These are phyloP conservation scores for Xestobium rufovillosum DNA, from an alignment of 2,888 invertebrate genomes.

Conservation along the genomic window DNA sequence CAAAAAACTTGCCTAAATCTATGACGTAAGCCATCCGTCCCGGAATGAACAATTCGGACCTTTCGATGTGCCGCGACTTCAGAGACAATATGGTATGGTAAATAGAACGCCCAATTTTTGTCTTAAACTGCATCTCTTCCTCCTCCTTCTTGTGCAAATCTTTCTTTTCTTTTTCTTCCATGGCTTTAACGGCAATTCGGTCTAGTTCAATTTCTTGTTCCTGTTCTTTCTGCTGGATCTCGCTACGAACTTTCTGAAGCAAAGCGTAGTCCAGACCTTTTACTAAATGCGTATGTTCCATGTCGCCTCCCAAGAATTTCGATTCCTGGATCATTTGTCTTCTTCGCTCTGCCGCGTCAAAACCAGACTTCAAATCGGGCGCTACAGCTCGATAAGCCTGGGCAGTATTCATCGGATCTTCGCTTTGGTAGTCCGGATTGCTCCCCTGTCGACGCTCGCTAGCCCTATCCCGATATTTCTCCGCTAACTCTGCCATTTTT, in stretches of 20 bases:
- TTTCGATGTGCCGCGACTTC: conserved; percentile 65
- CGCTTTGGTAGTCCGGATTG: conserved; percentile 70
- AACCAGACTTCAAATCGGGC: conserved; percentile 88
- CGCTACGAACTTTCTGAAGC: conserved; percentile 88
- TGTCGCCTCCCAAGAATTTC: conserved; percentile 99
- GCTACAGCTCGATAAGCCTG: conserved; percentile 77
- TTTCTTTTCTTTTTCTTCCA: conserved; percentile 44
- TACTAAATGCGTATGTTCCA: conserved; percentile 99
- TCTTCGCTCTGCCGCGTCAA: conserved; percentile 90
- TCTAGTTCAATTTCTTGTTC: conserved; percentile 81
- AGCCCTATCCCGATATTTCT: conserved; percentile 88
- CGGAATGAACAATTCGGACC: conserved; percentile 88
- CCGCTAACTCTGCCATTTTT: conserved; percentile 86
- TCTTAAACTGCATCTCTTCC: conserved; percentile 76
- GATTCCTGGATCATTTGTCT: conserved; percentile 96
- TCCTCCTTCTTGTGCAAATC: conserved; percentile 49
- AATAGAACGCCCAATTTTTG: conserved; percentile 71
- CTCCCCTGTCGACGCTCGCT: conserved; percentile 83
- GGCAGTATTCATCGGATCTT: conserved; percentile 78
- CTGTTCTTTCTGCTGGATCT: conserved; percentile 72
- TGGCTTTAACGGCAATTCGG: conserved; percentile 54
- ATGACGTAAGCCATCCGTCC: conserved; percentile 98
- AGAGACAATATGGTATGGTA: conserved; percentile 59
- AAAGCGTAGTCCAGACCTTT: conserved; percentile 92
- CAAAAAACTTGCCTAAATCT: conserved; percentile 54